Percentiles rank a stretch among this genome's conserved stretches.
Conservation (phyloP, 1,140 invertebrate species). For the Mercenaria mercenaria region DNA sequence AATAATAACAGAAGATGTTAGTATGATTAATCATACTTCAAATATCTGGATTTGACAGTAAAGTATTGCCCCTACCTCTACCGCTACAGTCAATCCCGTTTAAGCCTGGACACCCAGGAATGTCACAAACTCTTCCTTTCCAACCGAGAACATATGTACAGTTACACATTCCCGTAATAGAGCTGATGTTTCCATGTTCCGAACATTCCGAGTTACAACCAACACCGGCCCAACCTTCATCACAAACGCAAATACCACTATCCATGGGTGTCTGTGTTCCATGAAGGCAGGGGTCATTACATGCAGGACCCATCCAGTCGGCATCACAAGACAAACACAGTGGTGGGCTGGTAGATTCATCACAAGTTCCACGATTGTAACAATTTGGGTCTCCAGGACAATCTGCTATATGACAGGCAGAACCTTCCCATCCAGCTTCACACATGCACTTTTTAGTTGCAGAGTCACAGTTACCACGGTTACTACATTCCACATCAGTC, state of each 20-base stretch:
- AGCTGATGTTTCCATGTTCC: constrained; percentile 74
- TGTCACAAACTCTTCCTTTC: constrained; percentile 80
- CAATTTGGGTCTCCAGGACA: constrained; percentile 81
- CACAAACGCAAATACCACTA: constrained; percentile 74
- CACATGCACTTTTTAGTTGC: constrained; percentile 72
- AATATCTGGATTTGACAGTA: too few relatives aligned
- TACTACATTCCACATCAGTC: constrained; percentile 74
- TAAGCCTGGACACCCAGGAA: constrained; percentile 80
- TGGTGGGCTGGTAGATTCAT: constrained; percentile 73
- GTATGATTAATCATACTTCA: too few relatives aligned
- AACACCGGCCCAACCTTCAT: constrained; percentile 79
- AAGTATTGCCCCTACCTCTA: constrained; percentile 78
- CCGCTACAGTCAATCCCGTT: constrained; percentile 77
- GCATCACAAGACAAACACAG: constrained; percentile 75
- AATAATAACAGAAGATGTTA: too few relatives aligned
- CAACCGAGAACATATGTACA: constrained; percentile 80
- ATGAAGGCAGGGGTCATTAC: constrained; percentile 79
- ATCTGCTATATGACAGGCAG: constrained; percentile 79
- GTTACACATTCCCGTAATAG: constrained; percentile 67
- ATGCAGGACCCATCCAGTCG: constrained; percentile 79
- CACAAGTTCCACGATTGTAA: constrained; percentile 72
- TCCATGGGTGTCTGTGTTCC: constrained; percentile 75
- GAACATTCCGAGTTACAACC: constrained; percentile 81
- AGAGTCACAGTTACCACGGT: constrained; percentile 80
- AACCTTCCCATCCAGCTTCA: constrained; percentile 77